phyloP scores from a whole-genome alignment of 2,888 invertebrate species.

The Gonocerus acuteangulatus region DNA sequence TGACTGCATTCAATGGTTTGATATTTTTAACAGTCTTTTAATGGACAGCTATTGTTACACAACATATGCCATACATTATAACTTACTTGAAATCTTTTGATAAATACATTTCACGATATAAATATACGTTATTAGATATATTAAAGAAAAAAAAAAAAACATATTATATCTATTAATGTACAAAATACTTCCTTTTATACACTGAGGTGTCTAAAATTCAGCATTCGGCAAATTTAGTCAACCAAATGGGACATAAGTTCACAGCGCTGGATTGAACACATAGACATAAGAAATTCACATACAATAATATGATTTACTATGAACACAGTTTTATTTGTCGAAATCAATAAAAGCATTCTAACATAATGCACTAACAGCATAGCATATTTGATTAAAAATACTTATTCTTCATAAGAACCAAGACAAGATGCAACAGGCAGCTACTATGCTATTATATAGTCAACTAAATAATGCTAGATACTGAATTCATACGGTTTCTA shows the following conservation, averaged over 20 bases:
- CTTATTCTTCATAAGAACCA: not conserved
- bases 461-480: slow-evolving; percentile 14
- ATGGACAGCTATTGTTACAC: no score
- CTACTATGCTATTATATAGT: slow-evolving; percentile 11
- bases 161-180: no score
- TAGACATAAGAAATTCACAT: not conserved
- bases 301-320: not conserved
- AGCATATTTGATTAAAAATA: not conserved
- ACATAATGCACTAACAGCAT: not conserved
- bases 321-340: not conserved
- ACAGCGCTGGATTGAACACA: not conserved
- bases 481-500: slow-evolving; percentile 7
- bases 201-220: not conserved
- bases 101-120: no score
- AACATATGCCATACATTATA: no score
- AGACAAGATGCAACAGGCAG: slow-evolving; percentile 18
- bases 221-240: not conserved
- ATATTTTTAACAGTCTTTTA: no score
- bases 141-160: no score
- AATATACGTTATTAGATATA: no score
- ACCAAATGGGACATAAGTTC: not conserved
- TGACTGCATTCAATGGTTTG: no score
- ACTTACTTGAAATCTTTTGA: no score
- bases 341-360: not conserved
- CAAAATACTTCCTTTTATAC: no score